Evolutionary conservation across 2,113 vertebrate species (phyloP).

Genomic region (Eubucco bourcierii): DNA sequence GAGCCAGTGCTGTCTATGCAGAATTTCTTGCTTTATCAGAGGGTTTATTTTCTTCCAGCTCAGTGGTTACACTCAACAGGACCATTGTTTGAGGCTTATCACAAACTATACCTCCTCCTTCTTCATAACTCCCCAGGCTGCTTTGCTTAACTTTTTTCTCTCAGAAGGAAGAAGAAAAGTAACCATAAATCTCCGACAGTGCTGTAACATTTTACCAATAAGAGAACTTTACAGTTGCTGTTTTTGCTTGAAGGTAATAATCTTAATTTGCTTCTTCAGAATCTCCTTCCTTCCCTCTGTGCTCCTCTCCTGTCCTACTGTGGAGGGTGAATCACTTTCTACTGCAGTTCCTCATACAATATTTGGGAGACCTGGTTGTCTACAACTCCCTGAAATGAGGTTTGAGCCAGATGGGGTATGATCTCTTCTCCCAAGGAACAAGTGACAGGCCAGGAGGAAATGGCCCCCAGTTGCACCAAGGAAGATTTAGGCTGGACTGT

Average conservation of each 20-base stretch:
- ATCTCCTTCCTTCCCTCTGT: neutral
- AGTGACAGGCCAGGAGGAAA: no score
- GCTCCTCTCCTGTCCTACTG: neutral
- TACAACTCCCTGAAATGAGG: no score
- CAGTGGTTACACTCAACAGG: neutral
- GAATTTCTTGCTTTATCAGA: constrained; percentile 56
- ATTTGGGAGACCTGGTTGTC: no score
- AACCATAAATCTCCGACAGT: neutral
- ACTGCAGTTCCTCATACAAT: neutral
- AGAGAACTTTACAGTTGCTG: neutral
- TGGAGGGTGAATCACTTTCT: neutral
- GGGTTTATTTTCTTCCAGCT: constrained; percentile 34
- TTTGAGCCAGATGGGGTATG: no score
- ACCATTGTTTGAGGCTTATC: constrained; percentile 49
- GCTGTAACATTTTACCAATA: neutral
- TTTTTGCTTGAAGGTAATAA: neutral
- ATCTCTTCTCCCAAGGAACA: no score
- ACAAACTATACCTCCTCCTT: constrained; percentile 2
- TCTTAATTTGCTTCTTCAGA: neutral
- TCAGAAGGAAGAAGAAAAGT: neutral
- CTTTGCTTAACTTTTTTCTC: neutral
- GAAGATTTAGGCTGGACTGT: no score
- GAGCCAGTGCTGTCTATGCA: constrained; percentile 28
- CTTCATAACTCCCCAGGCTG: neutral
- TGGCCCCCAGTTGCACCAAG: no score